A percentile compares a stretch with the other conserved stretches of the same genome.
Conservation (phyloP, 2,113 vertebrate species). For the Epinephelus moara region DNA sequence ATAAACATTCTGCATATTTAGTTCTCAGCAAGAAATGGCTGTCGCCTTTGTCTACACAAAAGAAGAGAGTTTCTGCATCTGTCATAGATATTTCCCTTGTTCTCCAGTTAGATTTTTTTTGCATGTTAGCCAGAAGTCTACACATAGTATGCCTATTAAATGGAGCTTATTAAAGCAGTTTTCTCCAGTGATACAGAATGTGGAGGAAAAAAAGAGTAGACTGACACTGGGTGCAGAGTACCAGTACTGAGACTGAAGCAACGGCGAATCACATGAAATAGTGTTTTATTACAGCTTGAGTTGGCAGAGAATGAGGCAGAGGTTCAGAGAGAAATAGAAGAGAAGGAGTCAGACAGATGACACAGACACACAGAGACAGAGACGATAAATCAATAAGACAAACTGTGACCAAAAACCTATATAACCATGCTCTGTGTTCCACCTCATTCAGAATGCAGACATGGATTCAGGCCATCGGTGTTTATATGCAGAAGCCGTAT, state of each 20-base stretch:
- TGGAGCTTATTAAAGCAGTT: constrained; percentile 26
- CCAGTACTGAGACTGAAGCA: neutral
- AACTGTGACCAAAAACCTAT: constrained; percentile 33
- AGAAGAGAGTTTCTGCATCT: neutral
- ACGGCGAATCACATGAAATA: constrained; percentile 37
- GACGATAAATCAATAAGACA: constrained; percentile 10
- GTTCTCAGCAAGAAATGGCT: constrained; percentile 17
- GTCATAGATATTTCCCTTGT: constrained; percentile 13
- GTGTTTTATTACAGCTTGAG: constrained; percentile 1
- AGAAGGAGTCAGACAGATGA: constrained; percentile 7
- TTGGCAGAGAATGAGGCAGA: constrained; percentile 24
- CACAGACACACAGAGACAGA: constrained; percentile 1
- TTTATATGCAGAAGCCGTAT: neutral
- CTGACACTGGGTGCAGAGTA: neutral
- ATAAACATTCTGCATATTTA: constrained; percentile 47
- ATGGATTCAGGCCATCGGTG: constrained; percentile 6
- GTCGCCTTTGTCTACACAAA: neutral
- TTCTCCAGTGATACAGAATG: constrained; percentile 17
- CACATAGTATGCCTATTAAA: constrained; percentile 10
- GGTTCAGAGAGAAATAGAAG: neutral
- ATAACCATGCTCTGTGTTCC: neutral
- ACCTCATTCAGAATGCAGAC: constrained; percentile 25
- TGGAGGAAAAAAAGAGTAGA: constrained; percentile 19
- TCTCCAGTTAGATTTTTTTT: neutral
- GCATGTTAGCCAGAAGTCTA: neutral